Evolutionary conservation across 2,797 vertebrate genomes (phyloP).

Genomic region (Numenius phaeopus): DNA sequence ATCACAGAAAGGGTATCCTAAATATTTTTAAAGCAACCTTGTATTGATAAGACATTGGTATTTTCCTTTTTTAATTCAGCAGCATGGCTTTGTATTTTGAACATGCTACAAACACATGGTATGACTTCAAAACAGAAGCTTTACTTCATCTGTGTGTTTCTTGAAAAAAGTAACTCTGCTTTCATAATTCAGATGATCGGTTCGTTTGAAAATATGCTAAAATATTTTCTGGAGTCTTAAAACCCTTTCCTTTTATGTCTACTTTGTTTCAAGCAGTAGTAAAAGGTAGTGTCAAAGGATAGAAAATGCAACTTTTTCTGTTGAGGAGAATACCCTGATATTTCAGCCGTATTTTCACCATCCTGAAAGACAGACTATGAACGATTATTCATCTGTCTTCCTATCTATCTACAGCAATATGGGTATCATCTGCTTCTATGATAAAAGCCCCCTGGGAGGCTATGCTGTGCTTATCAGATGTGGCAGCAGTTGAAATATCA

Average conservation of each 20-base stretch:
- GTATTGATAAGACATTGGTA: not conserved
- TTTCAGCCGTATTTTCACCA: constrained; percentile 32
- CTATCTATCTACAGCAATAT: constrained; percentile 23
- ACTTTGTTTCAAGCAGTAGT: constrained; percentile 5
- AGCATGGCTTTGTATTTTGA: constrained; percentile 23
- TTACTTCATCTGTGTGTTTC: not conserved
- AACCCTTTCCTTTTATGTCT: not conserved
- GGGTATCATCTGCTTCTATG: constrained; percentile 44
- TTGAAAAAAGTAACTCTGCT: not conserved
- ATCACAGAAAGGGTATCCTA: not conserved
- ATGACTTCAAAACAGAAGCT: not conserved
- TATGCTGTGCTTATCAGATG: constrained; percentile 9
- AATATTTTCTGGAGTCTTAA: not conserved
- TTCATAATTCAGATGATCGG: not conserved
- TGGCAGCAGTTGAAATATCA: constrained; percentile 78
- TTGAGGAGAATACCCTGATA: constrained; percentile 23
- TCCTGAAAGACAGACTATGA: constrained; percentile 43
- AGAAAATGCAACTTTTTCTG: constrained; percentile 44
- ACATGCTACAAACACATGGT: constrained; percentile 16
- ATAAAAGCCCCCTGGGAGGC: constrained; percentile 35
- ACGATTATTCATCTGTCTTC: constrained; percentile 65
- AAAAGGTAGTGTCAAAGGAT: constrained; percentile 4
- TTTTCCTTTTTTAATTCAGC: constrained; percentile 44
- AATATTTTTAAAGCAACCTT: not conserved
- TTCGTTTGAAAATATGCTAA: not conserved